These are phyloP conservation scores for Galago senegalensis DNA, from an alignment of 2,797 vertebrate species.

Conservation along the genomic window DNA sequence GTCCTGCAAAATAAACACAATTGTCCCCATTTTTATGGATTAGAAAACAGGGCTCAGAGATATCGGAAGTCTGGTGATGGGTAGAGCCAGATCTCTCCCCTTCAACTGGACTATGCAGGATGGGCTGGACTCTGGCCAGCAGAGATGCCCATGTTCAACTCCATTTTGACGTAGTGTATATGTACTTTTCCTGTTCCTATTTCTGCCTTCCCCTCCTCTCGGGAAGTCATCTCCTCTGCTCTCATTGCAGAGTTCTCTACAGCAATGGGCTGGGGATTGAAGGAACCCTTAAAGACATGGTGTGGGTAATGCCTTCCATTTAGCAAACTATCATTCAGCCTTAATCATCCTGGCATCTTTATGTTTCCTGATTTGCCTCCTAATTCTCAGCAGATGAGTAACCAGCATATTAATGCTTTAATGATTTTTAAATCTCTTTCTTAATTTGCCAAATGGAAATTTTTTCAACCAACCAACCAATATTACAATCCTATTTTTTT, in stretches of 20 bases:
- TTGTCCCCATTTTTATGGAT: neutral
- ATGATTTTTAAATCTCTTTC: conserved; percentile 72
- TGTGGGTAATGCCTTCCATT: conserved; percentile 17
- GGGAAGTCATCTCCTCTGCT: neutral
- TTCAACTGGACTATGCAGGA: neutral
- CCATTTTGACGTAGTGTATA: neutral
- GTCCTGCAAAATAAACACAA: neutral
- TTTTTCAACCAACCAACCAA: conserved; percentile 73
- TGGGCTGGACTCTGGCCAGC: neutral
- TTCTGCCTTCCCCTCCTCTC: neutral
- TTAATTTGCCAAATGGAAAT: conserved; percentile 78
- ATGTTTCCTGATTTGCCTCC: conserved; percentile 52
- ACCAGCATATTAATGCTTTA: conserved; percentile 60
- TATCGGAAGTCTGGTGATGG: neutral
- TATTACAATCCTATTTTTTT: conserved; percentile 61
- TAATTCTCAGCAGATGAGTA: conserved; percentile 45
- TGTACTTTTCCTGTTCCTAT: neutral
- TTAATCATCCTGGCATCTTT: conserved; percentile 32
- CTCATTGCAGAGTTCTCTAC: neutral
- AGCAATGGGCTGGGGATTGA: neutral
- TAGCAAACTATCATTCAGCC: conserved; percentile 50
- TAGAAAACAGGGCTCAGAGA: neutral
- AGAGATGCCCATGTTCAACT: fast-evolving
- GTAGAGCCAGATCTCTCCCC: neutral
- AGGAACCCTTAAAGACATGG: neutral